Conservation (phyloP, 1,140 invertebrate species). For the Parapsyche elsis region DNA sequence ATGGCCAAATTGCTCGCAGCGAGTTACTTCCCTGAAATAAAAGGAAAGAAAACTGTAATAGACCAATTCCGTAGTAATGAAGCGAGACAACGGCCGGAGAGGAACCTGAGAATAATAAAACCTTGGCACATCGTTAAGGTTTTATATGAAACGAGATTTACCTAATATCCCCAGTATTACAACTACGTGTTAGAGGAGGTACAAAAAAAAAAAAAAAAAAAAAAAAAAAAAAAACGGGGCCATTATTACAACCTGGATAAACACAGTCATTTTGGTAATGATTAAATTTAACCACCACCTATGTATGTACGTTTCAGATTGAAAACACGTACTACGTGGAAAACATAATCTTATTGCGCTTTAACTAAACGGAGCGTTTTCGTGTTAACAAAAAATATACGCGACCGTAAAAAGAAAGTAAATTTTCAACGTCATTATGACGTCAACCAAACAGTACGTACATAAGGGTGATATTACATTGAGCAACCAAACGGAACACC, state of each 20-base stretch:
- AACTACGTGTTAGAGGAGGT: not conserved
- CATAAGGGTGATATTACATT: too few relatives aligned
- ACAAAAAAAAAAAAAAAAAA: too few relatives aligned
- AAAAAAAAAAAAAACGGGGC: too few relatives aligned
- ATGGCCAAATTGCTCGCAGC: conserved; percentile 44
- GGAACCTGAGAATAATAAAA: conserved; percentile 38
- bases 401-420: too few relatives aligned
- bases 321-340: not conserved
- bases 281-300: conserved; percentile 42
- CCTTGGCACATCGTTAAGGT: conserved; percentile 21
- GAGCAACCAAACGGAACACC: too few relatives aligned
- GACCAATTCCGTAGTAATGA: conserved; percentile 53
- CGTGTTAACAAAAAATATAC: too few relatives aligned
- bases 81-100: conserved; percentile 46
- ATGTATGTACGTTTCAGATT: not conserved
- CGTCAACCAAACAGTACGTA: too few relatives aligned
- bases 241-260: too few relatives aligned
- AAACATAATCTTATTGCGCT: too few relatives aligned
- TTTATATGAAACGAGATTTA: conserved; percentile 22
- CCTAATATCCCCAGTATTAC: not conserved
- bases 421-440: too few relatives aligned
- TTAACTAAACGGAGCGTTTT: too few relatives aligned
- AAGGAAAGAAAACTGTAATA: conserved; percentile 52
- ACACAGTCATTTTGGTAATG: conserved; percentile 42
- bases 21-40: conserved; percentile 44